phyloP scores from a whole-genome alignment of 2,888 invertebrate genomes.

The Hololepta plana region DNA sequence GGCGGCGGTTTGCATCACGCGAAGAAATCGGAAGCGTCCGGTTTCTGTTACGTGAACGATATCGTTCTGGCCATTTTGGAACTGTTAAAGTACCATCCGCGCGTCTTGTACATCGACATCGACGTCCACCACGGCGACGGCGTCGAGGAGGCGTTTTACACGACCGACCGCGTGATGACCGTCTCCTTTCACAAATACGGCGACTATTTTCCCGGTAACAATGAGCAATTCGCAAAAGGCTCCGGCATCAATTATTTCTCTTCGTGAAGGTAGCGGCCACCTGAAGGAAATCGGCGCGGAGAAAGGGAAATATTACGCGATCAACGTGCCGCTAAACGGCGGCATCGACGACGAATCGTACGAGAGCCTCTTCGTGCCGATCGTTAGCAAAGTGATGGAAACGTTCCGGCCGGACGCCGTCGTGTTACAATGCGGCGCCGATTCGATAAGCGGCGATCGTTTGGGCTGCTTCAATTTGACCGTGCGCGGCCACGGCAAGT shows the following conservation, averaged over 20 bases:
- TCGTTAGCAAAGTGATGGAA: constrained; percentile 96
- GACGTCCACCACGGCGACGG: constrained; percentile 99
- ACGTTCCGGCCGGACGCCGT: constrained; percentile 96
- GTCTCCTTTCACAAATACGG: constrained; percentile 99
- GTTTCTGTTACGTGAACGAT: constrained; percentile 98
- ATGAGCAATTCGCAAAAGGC: too few species aligned
- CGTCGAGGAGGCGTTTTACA: constrained; percentile 98
- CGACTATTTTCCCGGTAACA: constrained; percentile 98
- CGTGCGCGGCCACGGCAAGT: constrained; percentile 83
- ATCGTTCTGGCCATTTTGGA: constrained; percentile 96
- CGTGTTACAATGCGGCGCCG: constrained; percentile 96
- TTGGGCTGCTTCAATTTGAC: constrained; percentile 97
- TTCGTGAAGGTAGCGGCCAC: constrained; percentile 63
- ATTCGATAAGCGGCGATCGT: constrained; percentile 90
- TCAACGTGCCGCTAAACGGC: constrained; percentile 93
- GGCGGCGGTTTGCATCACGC: constrained; percentile 98
- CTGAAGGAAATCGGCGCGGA: constrained; percentile 66
- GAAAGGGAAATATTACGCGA: constrained; percentile 96
- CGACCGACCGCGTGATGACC: constrained; percentile 98
- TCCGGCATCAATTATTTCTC: too few species aligned
- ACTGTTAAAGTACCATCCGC: constrained; percentile 89
- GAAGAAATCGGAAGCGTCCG: constrained; percentile 97
- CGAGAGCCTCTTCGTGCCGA: constrained; percentile 89
- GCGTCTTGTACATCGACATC: constrained; percentile 96
- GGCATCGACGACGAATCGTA: constrained; percentile 98